These are phyloP conservation scores for Anoplopoma fimbria DNA, from an alignment of 2,113 vertebrate species.

Conservation along the genomic window DNA sequence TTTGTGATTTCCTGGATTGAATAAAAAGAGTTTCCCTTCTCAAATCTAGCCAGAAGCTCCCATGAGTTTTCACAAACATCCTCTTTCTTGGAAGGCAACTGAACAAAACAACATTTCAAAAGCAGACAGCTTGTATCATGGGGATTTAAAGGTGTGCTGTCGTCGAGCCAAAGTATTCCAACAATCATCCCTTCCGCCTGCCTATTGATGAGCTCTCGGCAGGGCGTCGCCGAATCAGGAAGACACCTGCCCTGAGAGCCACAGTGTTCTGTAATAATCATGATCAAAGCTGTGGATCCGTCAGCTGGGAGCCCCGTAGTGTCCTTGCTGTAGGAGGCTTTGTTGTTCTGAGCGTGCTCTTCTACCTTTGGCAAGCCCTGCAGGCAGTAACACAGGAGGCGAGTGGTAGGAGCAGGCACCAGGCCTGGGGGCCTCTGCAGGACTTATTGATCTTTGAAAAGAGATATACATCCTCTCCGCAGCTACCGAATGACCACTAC, in stretches of 20 bases:
- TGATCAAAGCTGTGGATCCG: constrained; percentile 73
- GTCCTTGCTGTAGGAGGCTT: constrained; percentile 53
- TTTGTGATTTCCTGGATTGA: constrained; percentile 34
- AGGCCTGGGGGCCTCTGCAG: constrained; percentile 31
- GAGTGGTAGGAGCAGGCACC: constrained; percentile 23
- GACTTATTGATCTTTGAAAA: constrained; percentile 68
- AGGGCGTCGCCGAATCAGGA: constrained; percentile 60
- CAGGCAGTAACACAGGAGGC: constrained; percentile 31
- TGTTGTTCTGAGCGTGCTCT: constrained; percentile 45
- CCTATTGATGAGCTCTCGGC: constrained; percentile 66
- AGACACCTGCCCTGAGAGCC: constrained; percentile 70
- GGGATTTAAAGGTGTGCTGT: constrained; percentile 47
- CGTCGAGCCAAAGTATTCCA: constrained; percentile 34
- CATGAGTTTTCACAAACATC: constrained; percentile 31
- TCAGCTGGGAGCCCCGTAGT: constrained; percentile 45
- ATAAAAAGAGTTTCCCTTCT: constrained; percentile 21
- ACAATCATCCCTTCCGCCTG: constrained; percentile 39
- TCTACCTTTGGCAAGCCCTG: constrained; percentile 42
- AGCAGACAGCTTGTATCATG: constrained; percentile 28
- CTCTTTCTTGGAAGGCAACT: constrained; percentile 37
- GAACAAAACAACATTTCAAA: constrained; percentile 53
- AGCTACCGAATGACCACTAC: constrained; percentile 16
- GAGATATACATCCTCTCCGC: constrained; percentile 43
- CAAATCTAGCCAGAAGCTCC: constrained; percentile 36
- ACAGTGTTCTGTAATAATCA: constrained; percentile 68